A percentile compares a stretch with the other conserved stretches of the same genome.
phyloP scores from a whole-genome alignment of 2,797 vertebrate genomes.

The Fratercula arctica region DNA sequence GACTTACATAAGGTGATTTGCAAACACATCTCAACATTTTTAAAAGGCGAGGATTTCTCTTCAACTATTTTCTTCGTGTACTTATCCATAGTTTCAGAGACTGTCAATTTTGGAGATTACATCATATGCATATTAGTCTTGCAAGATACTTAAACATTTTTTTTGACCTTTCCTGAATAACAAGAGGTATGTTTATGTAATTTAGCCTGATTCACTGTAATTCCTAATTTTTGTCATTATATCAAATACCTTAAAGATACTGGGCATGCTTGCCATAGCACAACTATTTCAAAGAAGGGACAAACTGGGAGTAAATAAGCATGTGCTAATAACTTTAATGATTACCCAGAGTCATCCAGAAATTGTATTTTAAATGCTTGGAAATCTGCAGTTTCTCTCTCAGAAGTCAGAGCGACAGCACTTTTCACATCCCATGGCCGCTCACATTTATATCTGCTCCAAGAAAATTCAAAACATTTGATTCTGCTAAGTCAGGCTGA shows the following conservation, averaged over 20 bases:
- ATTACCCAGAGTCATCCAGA: not conserved
- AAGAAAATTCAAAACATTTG: not conserved
- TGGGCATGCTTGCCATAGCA: not conserved
- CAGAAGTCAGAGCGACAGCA: not conserved
- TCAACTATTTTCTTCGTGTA: not conserved
- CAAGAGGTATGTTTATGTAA: not conserved
- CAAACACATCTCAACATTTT: not conserved
- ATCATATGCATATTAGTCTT: not conserved
- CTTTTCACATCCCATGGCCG: not conserved
- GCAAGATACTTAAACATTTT: not conserved
- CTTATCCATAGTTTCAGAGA: not conserved
- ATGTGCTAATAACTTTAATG: not conserved
- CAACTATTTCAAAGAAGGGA: not conserved
- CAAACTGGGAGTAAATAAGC: not conserved
- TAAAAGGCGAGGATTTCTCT: not conserved
- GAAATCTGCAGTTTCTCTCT: not conserved
- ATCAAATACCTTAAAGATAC: not conserved
- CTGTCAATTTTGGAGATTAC: not conserved
- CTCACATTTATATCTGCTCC: fast-evolving
- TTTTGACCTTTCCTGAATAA: not conserved
- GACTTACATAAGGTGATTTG: not conserved
- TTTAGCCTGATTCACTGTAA: not conserved
- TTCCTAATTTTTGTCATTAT: not conserved
- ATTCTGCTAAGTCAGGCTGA: not conserved
- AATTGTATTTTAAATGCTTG: not conserved